Percentiles rank a stretch among this genome's conserved stretches.
These are phyloP conservation scores for Mechanitis mazaeus DNA, from an alignment of 2,888 invertebrate species.

Conservation along the genomic window DNA sequence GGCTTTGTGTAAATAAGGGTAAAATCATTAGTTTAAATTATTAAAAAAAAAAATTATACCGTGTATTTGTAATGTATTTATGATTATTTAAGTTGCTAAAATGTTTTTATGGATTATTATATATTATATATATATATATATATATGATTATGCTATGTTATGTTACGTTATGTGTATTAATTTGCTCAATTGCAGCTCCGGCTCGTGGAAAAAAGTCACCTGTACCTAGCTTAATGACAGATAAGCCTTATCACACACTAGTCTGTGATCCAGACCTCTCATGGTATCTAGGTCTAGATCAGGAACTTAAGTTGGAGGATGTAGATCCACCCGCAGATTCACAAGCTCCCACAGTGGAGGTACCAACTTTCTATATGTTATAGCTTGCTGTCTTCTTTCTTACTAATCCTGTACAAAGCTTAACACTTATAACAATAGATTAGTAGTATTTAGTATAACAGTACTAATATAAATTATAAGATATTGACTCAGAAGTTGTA, in stretches of 20 bases:
- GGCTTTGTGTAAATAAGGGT: too few relatives aligned
- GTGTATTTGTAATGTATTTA: too few relatives aligned
- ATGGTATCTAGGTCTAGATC: slow-evolving; percentile 72
- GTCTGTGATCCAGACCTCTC: slow-evolving; percentile 60
- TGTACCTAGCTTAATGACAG: slow-evolving; percentile 52
- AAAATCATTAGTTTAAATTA: too few relatives aligned
- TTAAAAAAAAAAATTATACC: too few relatives aligned
- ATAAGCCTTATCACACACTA: slow-evolving; percentile 52
- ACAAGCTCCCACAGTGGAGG: slow-evolving; percentile 58
- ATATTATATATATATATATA: too few relatives aligned
- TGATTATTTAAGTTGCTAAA: too few relatives aligned
- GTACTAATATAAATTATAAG: not conserved
- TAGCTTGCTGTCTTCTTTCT: slow-evolving; percentile 1
- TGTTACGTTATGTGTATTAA: too few relatives aligned
- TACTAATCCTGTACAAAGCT: slow-evolving; percentile 1
- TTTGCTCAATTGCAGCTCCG: slow-evolving; percentile 26
- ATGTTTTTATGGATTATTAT: too few relatives aligned
- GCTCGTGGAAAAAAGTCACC: slow-evolving; percentile 53
- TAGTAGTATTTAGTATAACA: not conserved
- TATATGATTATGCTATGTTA: too few relatives aligned
- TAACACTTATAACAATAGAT: slow-evolving; percentile 1
- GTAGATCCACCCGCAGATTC: slow-evolving; percentile 52
- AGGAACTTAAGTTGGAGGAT: slow-evolving; percentile 70
- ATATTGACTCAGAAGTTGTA: not conserved
- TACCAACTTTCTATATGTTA: slow-evolving; percentile 26